Percentiles rank a stretch among this genome's conserved stretches.
phyloP scores from a whole-genome alignment of 1,140 invertebrate genomes.

The Aplysia californica region DNA sequence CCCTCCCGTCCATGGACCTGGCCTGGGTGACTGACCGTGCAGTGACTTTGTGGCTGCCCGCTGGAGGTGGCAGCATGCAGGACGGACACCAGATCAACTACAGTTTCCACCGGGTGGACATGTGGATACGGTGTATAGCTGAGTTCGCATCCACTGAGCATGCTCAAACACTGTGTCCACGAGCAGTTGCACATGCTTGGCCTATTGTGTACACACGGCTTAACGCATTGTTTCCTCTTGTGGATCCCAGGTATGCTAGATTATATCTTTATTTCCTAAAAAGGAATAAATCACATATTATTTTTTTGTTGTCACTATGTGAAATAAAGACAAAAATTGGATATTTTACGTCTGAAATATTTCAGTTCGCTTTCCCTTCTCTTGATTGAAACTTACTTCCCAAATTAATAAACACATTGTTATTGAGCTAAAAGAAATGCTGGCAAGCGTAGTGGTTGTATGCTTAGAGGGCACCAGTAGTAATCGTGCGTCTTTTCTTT shows the following conservation, averaged over 20 bases:
- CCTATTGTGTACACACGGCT: conserved; percentile 92
- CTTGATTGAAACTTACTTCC: too few species aligned
- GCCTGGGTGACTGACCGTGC: conserved; percentile 94
- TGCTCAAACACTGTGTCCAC: conserved; percentile 81
- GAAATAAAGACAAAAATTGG: too few species aligned
- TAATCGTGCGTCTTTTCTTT: too few species aligned
- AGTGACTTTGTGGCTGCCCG: conserved; percentile 83
- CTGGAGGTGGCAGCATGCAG: conserved; percentile 53
- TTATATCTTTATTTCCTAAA: neutral
- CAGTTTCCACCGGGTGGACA: conserved; percentile 57
- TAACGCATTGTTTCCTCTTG: conserved; percentile 88
- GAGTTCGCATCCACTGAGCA: conserved; percentile 78
- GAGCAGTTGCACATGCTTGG: conserved; percentile 90
- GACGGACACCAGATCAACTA: conserved; percentile 49
- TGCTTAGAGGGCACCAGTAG: too few species aligned
- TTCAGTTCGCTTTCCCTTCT: too few species aligned
- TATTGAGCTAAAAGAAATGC: too few species aligned
- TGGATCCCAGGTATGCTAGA: conserved; percentile 85
- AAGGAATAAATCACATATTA: neutral
- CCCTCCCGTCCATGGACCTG: conserved; percentile 81
- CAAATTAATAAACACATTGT: too few species aligned
- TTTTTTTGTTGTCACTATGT: too few species aligned
- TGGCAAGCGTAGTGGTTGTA: too few species aligned
- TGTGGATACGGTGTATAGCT: conserved; percentile 90
- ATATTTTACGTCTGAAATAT: too few species aligned